A percentile compares a stretch with the other conserved stretches of the same genome.
phyloP scores from a whole-genome alignment of 2,113 vertebrate species.

The Vireo altiloquus region DNA sequence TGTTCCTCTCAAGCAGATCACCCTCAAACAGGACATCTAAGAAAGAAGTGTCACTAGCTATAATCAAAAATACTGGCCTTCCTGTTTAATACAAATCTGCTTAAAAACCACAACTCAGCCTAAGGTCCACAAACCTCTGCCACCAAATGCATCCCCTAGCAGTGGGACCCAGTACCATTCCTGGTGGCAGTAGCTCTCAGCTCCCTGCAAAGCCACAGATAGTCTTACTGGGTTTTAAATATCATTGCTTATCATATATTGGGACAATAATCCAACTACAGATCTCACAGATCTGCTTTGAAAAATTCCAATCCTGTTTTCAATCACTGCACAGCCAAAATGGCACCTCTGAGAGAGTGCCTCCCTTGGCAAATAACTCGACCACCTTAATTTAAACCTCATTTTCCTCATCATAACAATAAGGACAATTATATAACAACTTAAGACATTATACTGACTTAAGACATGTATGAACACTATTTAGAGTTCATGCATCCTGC shows the following conservation, averaged over 20 bases:
- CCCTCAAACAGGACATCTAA: neutral
- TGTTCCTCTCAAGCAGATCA: neutral
- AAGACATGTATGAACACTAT: neutral
- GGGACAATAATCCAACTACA: neutral
- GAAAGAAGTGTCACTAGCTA: neutral
- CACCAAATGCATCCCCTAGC: neutral
- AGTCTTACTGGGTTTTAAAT: neutral
- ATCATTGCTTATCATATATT: accelerated
- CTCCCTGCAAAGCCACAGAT: neutral
- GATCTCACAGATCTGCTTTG: neutral
- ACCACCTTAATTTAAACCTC: neutral
- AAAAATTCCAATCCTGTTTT: neutral
- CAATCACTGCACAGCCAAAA: neutral
- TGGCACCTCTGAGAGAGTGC: neutral
- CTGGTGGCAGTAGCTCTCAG: neutral
- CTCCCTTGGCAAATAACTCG: neutral
- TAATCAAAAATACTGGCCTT: neutral
- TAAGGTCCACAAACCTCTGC: neutral
- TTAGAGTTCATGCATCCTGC: neutral
- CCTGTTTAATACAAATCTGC: neutral
- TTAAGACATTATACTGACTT: neutral
- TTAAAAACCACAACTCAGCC: neutral
- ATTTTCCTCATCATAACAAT: neutral
- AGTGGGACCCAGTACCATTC: neutral
- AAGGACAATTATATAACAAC: neutral